Conservation (phyloP, 2,888 invertebrate species). For the Lithophane ornitopus region DNA sequence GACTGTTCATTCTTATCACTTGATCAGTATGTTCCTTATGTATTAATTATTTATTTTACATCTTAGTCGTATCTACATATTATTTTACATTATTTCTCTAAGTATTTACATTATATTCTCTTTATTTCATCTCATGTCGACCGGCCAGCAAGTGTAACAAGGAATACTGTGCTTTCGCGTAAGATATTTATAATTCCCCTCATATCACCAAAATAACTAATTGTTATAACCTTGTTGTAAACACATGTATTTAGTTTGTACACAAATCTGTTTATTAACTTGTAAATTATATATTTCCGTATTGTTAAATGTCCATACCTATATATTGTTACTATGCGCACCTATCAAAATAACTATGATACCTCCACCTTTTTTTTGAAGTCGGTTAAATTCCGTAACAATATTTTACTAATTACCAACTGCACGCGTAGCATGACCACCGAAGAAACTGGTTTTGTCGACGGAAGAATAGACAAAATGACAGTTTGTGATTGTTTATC, state of each 20-base stretch:
- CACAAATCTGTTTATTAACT: constrained; percentile 24
- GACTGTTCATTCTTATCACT: not conserved
- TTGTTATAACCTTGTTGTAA: constrained; percentile 9
- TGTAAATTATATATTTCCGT: not conserved
- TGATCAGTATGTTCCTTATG: not conserved
- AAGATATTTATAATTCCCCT: constrained; percentile 78
- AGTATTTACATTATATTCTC: constrained; percentile 59
- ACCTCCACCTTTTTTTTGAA: not conserved
- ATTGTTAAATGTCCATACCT: not conserved
- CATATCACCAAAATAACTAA: constrained; percentile 26
- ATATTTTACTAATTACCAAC: too few relatives aligned
- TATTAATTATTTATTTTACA: not conserved
- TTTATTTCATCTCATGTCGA: constrained; percentile 75
- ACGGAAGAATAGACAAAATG: too few relatives aligned
- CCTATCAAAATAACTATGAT: not conserved
- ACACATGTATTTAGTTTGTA: constrained; percentile 26
- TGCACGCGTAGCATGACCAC: too few relatives aligned
- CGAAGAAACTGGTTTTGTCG: too few relatives aligned
- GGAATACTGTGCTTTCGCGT: constrained; percentile 86
- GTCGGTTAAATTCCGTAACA: not conserved
- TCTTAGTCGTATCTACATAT: constrained; percentile 17
- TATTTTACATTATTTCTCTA: constrained; percentile 34
- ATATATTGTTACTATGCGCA: not conserved
- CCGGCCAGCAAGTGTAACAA: constrained; percentile 84
- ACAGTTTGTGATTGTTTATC: too few relatives aligned